Conservation (phyloP, 2,113 vertebrate genomes). For the Camelus dromedarius region DNA sequence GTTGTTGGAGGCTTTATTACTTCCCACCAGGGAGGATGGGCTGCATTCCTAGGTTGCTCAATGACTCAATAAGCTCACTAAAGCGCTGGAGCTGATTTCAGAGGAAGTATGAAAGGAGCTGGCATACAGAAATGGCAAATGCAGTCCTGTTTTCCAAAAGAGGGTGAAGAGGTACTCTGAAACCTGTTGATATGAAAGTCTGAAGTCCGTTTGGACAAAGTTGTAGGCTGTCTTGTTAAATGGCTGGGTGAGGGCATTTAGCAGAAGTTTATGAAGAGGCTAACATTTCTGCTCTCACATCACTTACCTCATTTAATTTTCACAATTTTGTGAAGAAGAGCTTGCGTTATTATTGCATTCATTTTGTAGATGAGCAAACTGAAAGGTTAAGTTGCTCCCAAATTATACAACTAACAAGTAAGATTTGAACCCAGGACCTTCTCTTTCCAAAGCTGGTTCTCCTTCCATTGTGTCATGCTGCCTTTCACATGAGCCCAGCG, state of each 20-base stretch:
- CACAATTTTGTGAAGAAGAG: not conserved
- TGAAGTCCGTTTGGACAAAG: not conserved
- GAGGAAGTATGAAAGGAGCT: not conserved
- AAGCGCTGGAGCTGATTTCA: not conserved
- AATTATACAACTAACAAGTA: not conserved
- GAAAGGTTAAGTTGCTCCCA: not conserved
- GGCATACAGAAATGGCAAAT: not conserved
- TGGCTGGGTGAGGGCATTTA: not conserved
- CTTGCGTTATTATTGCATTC: not conserved
- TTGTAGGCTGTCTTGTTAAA: not conserved
- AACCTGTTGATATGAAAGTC: not conserved
- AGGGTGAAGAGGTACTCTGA: not conserved
- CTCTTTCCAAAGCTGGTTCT: not conserved
- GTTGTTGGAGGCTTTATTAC: not conserved
- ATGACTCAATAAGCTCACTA: not conserved
- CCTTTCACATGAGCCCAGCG: not conserved
- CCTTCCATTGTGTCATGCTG: not conserved
- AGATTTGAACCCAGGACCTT: not conserved
- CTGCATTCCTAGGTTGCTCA: no score
- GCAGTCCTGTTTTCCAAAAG: not conserved
- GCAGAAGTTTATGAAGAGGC: not conserved
- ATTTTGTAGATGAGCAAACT: not conserved
- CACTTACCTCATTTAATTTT: not conserved
- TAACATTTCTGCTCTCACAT: not conserved
- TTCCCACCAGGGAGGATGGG: not conserved